These are phyloP conservation scores for Eumerus sabulonum DNA, from an alignment of 2,888 invertebrate genomes.

Conservation along the genomic window DNA sequence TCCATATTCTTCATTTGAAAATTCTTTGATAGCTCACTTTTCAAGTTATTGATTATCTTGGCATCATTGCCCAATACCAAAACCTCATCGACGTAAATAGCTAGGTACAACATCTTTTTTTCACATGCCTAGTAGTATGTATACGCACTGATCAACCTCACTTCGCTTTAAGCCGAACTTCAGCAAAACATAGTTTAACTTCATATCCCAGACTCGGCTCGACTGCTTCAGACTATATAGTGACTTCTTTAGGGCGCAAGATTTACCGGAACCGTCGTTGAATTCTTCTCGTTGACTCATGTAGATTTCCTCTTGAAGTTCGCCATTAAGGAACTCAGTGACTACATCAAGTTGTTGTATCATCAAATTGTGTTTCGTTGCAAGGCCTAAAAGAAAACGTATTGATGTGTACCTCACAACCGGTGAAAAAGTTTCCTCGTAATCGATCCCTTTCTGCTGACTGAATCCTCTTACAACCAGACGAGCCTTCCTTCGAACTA, in stretches of 20 bases:
- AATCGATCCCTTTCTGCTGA: slow-evolving; percentile 23
- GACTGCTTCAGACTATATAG: no score
- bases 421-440: no score
- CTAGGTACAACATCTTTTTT: not conserved
- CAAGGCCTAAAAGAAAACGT: slow-evolving; percentile 11
- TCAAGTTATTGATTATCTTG: no score
- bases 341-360: not conserved
- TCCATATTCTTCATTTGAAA: slow-evolving; percentile 10
- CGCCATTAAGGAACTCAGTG: not conserved
- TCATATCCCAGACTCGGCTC: no score
- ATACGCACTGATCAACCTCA: not conserved
- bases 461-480: slow-evolving; percentile 12
- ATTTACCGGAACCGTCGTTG: no score
- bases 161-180: no score
- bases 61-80: slow-evolving; percentile 3
- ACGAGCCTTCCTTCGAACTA: slow-evolving; percentile 5
- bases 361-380: not conserved
- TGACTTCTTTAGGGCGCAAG: not conserved
- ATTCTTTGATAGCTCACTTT: no score
- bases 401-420: no score
- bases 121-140: not conserved
- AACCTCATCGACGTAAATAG: not conserved
- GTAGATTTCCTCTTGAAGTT: not conserved
- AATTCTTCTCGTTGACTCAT: no score
- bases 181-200: no score